phyloP scores from a whole-genome alignment of 2,797 vertebrate species.

The Pseudochirops cupreus region DNA sequence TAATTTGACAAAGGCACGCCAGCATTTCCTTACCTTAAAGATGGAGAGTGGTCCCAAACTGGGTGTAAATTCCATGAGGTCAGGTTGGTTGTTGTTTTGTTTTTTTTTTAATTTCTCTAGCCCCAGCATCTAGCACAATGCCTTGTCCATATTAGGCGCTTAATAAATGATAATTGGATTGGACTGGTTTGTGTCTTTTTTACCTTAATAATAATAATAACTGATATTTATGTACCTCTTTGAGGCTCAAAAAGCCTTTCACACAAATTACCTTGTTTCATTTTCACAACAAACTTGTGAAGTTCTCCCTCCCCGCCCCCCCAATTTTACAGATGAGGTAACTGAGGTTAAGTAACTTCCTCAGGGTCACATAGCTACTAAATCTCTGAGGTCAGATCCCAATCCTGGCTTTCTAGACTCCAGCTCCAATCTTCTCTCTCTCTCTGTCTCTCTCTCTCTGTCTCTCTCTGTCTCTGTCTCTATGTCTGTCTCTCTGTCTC shows the following conservation, averaged over 20 bases:
- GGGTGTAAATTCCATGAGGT: background rate
- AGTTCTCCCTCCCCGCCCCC: accelerated
- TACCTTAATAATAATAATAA: background rate
- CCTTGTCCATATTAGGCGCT: background rate
- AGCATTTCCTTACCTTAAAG: background rate
- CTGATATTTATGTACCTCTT: background rate
- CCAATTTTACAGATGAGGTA: background rate
- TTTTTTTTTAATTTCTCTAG: background rate
- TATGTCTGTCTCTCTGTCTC: no score
- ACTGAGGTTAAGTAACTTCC: background rate
- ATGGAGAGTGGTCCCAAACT: background rate
- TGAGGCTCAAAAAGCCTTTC: background rate
- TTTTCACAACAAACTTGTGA: background rate
- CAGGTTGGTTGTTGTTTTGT: background rate
- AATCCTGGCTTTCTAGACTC: background rate
- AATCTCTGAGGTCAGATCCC: background rate
- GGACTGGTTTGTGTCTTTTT: background rate
- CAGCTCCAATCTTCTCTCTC: background rate
- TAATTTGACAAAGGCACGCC: background rate
- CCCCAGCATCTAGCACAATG: background rate
- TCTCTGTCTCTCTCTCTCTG: no score
- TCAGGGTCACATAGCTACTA: background rate
- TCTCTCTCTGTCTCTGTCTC: accelerated
- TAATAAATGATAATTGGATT: background rate
- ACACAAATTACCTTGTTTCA: background rate